These are phyloP conservation scores for Eupristina koningsbergeri DNA, from an alignment of 1,140 invertebrate species.

Conservation along the genomic window DNA sequence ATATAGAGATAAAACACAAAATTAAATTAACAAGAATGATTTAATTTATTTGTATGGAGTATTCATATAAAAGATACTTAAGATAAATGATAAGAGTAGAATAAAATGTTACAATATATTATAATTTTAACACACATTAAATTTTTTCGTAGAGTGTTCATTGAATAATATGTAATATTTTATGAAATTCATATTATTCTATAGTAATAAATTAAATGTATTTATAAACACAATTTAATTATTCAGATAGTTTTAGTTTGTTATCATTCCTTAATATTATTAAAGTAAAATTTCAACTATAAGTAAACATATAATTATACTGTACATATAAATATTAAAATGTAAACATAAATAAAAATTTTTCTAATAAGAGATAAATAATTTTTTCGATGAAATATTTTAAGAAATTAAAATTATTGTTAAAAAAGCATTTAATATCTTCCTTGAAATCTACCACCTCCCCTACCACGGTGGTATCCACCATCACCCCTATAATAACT, in stretches of 20 bases:
- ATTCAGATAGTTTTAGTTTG: background rate
- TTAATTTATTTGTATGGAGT: too few relatives aligned
- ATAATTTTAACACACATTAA: too few relatives aligned
- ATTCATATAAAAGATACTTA: too few relatives aligned
- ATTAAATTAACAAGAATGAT: too few relatives aligned
- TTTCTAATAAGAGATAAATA: background rate
- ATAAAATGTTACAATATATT: too few relatives aligned
- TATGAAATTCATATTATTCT: too few relatives aligned
- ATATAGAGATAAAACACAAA: too few relatives aligned
- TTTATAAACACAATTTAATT: background rate
- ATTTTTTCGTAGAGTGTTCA: too few relatives aligned
- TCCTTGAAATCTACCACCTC: constrained; percentile 9
- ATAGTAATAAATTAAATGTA: too few relatives aligned
- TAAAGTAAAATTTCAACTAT: background rate
- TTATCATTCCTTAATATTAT: background rate
- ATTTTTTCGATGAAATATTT: background rate
- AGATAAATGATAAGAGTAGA: too few relatives aligned
- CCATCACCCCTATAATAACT: constrained; percentile 46
- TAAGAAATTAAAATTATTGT: background rate
- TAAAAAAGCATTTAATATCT: constrained; percentile 21
- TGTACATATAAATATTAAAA: background rate
- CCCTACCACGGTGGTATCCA: constrained; percentile 20
- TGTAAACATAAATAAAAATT: background rate
- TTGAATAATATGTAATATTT: too few relatives aligned
- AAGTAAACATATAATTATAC: background rate